These are phyloP conservation scores for Thelaira solivaga DNA, from an alignment of 2,888 invertebrate species.

Conservation along the genomic window DNA sequence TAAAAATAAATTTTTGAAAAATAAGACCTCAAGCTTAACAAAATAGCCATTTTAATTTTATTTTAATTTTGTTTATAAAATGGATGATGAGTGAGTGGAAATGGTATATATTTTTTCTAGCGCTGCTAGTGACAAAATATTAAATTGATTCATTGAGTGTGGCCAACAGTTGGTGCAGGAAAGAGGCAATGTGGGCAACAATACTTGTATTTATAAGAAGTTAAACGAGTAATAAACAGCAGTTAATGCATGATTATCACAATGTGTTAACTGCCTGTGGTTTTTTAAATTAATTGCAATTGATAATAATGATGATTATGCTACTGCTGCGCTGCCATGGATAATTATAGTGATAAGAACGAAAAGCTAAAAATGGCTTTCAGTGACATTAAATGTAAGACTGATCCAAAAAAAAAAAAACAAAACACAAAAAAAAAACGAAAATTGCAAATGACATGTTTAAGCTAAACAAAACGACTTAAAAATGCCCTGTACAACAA, in stretches of 20 bases:
- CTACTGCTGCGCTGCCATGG: background rate
- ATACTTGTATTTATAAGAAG: background rate
- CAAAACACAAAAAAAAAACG: background rate
- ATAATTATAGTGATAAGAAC: background rate
- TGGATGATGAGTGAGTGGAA: too few species aligned
- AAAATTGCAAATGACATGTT: background rate
- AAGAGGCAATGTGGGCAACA: background rate
- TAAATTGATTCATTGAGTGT: slow-evolving; percentile 46
- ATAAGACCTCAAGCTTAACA: too few species aligned
- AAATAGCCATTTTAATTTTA: too few species aligned
- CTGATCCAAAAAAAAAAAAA: background rate
- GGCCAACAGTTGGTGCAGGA: background rate
- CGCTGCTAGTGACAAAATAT: too few species aligned
- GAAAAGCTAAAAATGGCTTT: slow-evolving; percentile 27
- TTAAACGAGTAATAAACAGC: slow-evolving; percentile 37
- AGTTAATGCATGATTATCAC: slow-evolving; percentile 44
- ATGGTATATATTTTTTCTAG: too few species aligned
- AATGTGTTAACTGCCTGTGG: slow-evolving; percentile 49
- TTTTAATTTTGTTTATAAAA: too few species aligned
- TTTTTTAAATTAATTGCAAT: slow-evolving; percentile 51
- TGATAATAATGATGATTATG: slow-evolving; percentile 26
- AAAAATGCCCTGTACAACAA: background rate
- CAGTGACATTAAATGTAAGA: background rate
- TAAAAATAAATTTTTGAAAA: too few species aligned
- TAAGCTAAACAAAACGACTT: background rate